Evolutionary conservation across 2,113 vertebrate genomes (phyloP).

Genomic region (Pseudorasbora parva): DNA sequence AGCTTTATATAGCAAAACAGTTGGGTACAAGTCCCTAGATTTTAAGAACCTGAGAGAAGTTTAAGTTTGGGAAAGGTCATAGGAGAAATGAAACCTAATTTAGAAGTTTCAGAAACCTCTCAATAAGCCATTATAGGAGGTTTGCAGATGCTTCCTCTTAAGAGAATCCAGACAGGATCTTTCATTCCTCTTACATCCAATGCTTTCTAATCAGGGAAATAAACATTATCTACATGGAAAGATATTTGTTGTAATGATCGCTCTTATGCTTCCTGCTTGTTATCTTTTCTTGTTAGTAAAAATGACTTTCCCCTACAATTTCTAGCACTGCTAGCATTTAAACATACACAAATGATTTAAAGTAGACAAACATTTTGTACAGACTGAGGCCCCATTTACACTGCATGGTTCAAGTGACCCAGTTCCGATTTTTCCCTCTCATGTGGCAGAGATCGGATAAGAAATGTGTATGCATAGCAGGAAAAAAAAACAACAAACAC

Average conservation of each 20-base stretch:
- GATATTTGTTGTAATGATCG: not conserved
- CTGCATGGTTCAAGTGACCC: too few relatives aligned
- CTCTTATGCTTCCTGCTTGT: not conserved
- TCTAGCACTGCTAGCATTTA: not conserved
- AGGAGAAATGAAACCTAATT: constrained; percentile 18
- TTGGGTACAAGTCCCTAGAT: not conserved
- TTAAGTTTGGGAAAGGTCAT: not conserved
- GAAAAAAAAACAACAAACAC: too few relatives aligned
- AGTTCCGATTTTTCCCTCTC: too few relatives aligned
- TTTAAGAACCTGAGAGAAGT: not conserved
- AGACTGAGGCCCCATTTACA: not conserved
- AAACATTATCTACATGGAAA: not conserved
- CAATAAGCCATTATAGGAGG: not conserved
- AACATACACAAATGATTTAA: not conserved
- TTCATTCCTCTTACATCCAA: not conserved
- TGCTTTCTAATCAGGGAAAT: not conserved
- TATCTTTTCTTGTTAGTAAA: not conserved
- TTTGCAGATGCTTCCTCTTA: not conserved
- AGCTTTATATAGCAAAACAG: not conserved
- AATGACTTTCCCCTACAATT: not conserved
- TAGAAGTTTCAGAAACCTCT: constrained; percentile 5
- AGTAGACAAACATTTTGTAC: not conserved
- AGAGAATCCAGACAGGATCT: not conserved
- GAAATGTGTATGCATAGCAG: too few relatives aligned
- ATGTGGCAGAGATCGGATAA: too few relatives aligned